phyloP scores from a whole-genome alignment of 1,140 invertebrate species.

The Eumeta japonica region DNA sequence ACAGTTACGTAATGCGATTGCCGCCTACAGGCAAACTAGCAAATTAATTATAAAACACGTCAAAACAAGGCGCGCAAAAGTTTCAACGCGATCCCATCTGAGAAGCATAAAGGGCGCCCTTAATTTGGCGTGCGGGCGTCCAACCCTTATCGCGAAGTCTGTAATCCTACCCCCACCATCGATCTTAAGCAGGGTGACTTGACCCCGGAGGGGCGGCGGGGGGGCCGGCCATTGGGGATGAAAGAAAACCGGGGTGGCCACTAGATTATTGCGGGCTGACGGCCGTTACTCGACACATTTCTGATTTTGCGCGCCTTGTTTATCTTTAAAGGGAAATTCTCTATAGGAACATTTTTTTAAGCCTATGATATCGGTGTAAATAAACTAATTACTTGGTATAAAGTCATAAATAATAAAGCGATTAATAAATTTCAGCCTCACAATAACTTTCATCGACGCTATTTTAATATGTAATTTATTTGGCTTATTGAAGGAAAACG shows the following conservation, averaged over 20 bases:
- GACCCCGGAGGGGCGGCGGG: constrained; percentile 25
- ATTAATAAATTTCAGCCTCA: too few relatives aligned
- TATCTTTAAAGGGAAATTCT: too few relatives aligned
- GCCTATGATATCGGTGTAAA: too few relatives aligned
- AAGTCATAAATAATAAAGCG: too few relatives aligned
- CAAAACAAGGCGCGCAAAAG: constrained; percentile 49
- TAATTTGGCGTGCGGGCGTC: constrained; percentile 31
- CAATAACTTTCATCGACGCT: too few relatives aligned
- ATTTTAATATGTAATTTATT: too few relatives aligned
- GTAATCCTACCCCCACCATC: constrained; percentile 44
- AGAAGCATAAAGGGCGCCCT: constrained; percentile 45
- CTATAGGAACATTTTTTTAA: too few relatives aligned
- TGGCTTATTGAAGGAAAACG: too few relatives aligned
- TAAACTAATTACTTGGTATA: too few relatives aligned
- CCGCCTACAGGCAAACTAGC: constrained; percentile 52
- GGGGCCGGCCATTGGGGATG: constrained; percentile 20
- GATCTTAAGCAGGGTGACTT: constrained; percentile 54
- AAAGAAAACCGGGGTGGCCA: constrained; percentile 43
- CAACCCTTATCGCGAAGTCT: constrained; percentile 41
- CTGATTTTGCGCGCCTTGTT: too few relatives aligned
- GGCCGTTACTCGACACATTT: too few relatives aligned
- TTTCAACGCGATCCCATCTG: constrained; percentile 39
- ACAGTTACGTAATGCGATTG: too few relatives aligned
- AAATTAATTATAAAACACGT: constrained; percentile 56
- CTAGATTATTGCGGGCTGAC: constrained; percentile 27